Conservation (phyloP, 2,113 vertebrate species). For the Pelvicachromis taeniatus region DNA sequence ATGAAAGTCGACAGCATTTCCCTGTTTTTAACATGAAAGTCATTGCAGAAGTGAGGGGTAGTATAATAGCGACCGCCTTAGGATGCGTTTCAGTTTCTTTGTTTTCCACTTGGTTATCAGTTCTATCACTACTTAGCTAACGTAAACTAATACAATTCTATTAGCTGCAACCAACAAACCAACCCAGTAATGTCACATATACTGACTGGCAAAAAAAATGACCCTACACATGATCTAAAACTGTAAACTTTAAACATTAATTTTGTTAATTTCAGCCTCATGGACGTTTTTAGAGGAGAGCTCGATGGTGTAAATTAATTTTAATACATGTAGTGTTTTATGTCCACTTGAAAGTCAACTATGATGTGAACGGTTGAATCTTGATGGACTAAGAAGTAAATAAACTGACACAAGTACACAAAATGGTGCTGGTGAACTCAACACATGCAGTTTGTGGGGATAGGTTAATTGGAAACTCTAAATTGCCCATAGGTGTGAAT, state of each 20-base stretch:
- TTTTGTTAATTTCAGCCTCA: background rate
- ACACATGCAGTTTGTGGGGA: no score
- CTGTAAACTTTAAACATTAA: background rate
- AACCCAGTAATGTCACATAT: background rate
- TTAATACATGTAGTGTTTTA: background rate
- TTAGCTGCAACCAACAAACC: background rate
- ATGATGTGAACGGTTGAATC: no score
- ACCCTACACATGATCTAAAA: background rate
- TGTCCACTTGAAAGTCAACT: background rate
- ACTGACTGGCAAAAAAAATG: background rate
- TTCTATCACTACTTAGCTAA: background rate
- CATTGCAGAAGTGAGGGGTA: no score
- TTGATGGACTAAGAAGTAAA: background rate
- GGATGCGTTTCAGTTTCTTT: background rate
- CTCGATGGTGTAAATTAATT: background rate
- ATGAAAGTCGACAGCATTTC: no score
- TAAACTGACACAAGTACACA: background rate
- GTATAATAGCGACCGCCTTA: background rate
- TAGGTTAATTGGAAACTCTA: no score
- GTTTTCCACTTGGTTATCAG: background rate
- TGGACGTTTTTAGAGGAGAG: background rate
- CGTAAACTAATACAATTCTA: background rate
- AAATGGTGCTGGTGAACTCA: background rate
- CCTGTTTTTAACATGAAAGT: no score
- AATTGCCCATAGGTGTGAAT: no score